Evolutionary conservation across 2,888 invertebrate genomes (phyloP).

Genomic region (Brachyptera risi): DNA sequence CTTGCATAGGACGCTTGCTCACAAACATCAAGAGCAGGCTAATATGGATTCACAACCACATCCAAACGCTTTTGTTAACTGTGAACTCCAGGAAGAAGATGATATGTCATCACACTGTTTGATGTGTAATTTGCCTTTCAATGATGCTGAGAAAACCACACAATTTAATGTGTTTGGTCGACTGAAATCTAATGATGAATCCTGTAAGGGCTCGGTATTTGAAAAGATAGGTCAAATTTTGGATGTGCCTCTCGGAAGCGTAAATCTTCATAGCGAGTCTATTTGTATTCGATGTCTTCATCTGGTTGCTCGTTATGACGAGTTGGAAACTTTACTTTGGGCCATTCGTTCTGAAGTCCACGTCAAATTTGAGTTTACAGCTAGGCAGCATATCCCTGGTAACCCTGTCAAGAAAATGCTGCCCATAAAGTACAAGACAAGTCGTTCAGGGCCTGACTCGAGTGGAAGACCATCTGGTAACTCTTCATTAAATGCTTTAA

Average conservation of each 20-base stretch:
- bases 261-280: slow-evolving; percentile 27
- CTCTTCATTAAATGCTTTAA: slow-evolving; percentile 5
- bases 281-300: slow-evolving; percentile 26
- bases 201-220: slow-evolving; percentile 14
- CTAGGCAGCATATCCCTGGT: slow-evolving; percentile 10
- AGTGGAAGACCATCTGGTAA: background rate
- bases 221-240: slow-evolving; percentile 27
- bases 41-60: no score
- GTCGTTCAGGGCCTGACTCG: no score
- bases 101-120: slow-evolving; percentile 19
- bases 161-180: slow-evolving; percentile 22
- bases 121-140: slow-evolving; percentile 18
- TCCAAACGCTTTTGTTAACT: no score
- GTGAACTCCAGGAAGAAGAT: background rate
- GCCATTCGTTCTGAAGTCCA: slow-evolving; percentile 17
- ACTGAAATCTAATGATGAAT: background rate
- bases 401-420: no score
- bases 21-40: no score
- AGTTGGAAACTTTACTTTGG: slow-evolving; percentile 14
- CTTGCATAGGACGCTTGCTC: no score
- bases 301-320: slow-evolving; percentile 22
- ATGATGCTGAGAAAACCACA: background rate
- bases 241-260: slow-evolving; percentile 18
- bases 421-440: no score
- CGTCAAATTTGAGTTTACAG: slow-evolving; percentile 23